phyloP scores from a whole-genome alignment of 2,113 vertebrate species.

The Acrocephalus kingi region DNA sequence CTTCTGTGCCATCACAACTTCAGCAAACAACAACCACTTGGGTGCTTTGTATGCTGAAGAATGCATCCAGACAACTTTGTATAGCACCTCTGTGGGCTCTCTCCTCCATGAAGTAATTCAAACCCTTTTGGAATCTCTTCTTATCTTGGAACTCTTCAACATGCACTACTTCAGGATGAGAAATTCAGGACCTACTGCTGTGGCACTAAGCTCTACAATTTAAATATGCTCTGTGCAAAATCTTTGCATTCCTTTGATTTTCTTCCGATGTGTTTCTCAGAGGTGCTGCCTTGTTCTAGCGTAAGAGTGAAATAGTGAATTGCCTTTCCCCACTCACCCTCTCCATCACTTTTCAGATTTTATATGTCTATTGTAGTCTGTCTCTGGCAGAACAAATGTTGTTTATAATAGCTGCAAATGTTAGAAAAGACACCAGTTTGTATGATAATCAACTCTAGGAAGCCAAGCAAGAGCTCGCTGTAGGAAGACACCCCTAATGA shows the following conservation, averaged over 20 bases:
- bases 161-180: not conserved
- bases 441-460: not conserved
- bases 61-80: not conserved
- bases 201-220: not conserved
- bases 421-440: not conserved
- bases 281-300: not conserved
- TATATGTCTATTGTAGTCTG: not conserved
- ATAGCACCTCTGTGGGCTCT: not conserved
- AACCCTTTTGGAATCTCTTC: not conserved
- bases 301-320: not conserved
- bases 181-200: not conserved
- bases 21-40: not conserved
- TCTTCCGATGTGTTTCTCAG: not conserved
- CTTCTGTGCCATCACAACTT: not conserved
- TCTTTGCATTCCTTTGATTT: not conserved
- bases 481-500: not conserved
- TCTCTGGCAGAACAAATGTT: slow-evolving; percentile 4
- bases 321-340: not conserved
- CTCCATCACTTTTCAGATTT: not conserved
- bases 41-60: not conserved
- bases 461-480: not conserved
- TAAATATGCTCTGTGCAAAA: not conserved
- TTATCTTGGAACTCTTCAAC: not conserved
- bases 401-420: not conserved
- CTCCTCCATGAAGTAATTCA: not conserved